Conservation (phyloP, 2,113 vertebrate genomes). For the Lycaon pictus region DNA sequence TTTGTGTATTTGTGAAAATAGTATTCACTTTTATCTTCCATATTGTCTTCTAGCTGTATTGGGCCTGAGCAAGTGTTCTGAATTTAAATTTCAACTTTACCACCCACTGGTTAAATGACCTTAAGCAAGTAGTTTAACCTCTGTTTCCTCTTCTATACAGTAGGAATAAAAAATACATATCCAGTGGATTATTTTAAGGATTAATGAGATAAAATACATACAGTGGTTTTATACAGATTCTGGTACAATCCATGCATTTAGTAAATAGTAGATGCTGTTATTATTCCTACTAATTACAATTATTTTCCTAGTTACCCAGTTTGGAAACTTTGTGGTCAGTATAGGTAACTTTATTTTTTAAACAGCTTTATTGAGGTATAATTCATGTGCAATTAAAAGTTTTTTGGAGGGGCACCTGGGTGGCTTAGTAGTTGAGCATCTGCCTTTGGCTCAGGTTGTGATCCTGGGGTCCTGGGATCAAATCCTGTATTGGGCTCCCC, state of each 20-base stretch:
- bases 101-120: not conserved
- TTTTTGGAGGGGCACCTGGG: not conserved
- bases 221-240: not conserved
- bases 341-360: not conserved
- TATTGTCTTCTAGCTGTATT: not conserved
- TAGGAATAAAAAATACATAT: not conserved
- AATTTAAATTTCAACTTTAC: not conserved
- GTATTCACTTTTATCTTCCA: not conserved
- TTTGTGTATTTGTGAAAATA: conserved; percentile 9
- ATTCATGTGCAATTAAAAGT: not conserved
- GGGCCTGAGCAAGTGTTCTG: not conserved
- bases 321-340: not conserved
- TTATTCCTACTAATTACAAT: not conserved
- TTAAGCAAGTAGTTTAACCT: not conserved
- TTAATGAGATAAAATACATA: not conserved
- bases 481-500: no score
- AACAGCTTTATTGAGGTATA: not conserved
- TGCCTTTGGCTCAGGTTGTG: no score
- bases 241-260: not conserved
- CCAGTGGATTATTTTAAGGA: not conserved
- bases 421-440: no score
- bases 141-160: not conserved
- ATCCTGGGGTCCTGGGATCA: no score
- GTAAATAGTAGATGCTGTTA: not conserved
- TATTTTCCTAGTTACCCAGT: not conserved